phyloP scores from a whole-genome alignment of 2,888 invertebrate species.

The Andrena praecox region DNA sequence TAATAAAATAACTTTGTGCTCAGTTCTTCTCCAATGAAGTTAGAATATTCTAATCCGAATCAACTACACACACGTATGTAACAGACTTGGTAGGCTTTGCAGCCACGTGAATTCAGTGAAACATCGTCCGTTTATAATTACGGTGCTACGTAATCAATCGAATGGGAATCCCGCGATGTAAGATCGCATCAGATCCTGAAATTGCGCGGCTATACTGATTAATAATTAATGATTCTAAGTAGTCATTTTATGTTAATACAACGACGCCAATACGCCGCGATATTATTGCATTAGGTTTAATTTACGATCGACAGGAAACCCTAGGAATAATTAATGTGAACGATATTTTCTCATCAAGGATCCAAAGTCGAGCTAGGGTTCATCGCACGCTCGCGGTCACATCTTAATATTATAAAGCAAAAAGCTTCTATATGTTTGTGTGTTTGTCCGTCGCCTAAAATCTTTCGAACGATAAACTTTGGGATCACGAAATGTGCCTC shows the following conservation, averaged over 20 bases:
- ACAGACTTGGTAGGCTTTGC: neutral
- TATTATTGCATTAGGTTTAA: too few relatives aligned
- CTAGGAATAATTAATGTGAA: too few relatives aligned
- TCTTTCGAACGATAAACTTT: too few relatives aligned
- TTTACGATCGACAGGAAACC: too few relatives aligned
- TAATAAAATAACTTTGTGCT: neutral
- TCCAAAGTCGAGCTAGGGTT: too few relatives aligned
- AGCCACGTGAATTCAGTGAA: slow-evolving; percentile 24
- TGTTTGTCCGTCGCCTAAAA: too few relatives aligned
- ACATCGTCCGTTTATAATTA: slow-evolving; percentile 39
- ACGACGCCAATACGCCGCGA: neutral
- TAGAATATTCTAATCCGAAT: neutral
- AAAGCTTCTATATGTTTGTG: too few relatives aligned
- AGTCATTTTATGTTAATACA: neutral
- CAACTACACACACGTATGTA: too few relatives aligned
- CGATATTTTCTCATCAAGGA: too few relatives aligned
- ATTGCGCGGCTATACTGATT: slow-evolving; percentile 11
- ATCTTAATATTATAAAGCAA: too few relatives aligned
- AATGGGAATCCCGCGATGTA: slow-evolving; percentile 58
- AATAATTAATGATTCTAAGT: slow-evolving; percentile 29
- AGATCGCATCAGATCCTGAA: slow-evolving; percentile 50
- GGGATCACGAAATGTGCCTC: too few relatives aligned
- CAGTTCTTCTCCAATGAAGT: neutral
- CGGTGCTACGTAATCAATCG: slow-evolving; percentile 52
- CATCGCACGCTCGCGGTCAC: too few relatives aligned